Evolutionary conservation across 2,113 vertebrate genomes (phyloP), one percentile per base, ranked within the genome.

Genomic region (Salminus brasiliensis): DNA sequence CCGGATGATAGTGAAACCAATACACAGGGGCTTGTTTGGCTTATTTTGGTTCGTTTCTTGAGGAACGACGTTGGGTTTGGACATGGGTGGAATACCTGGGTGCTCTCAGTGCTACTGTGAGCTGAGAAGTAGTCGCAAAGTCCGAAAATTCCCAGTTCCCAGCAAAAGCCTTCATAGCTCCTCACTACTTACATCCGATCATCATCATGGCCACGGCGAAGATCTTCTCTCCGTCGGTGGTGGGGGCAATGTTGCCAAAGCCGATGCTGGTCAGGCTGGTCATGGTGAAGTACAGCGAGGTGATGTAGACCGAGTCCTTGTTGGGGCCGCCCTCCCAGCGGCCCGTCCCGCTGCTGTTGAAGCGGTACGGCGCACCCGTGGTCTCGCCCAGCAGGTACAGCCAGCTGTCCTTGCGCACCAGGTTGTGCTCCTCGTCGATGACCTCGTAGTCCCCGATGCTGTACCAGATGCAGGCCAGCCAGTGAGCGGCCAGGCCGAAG

Each of bases 121-220:
- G n/a, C n/a, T n/a, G n/a, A n/a, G n/a, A n/a, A n/a, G n/a, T n/a
- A n/a, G n/a, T n/a, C n/a, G n/a, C n/a, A n/a, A n/a, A n/a, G n/a
- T n/a, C n/a, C 34, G 34, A 36, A 36, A 36, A 7, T 3, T 4
- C 3, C 3, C 3, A 36, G 3, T 36, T 3, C 39, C 39, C 39
- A 8, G 45, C 45, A 5, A 18, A 47, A 47, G 15, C 45, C 45
- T 49, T 49, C 2, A 2, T 5, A 5, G 34, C 29, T 32, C 29
- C 7, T 34, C 25, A n/a, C 23, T 90, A 99, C 98, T 99, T 90
- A 99, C 98, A 99, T 91, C 98, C 98, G 84, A 99, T 98, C 98
- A 99, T 99, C 98, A 99, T 99, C 95, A 98, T 99, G 83, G 97
- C 98, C 84, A 99, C 98, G 0, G 98, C 98, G 32, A 99, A 99